Conservation (phyloP, 2,888 invertebrate genomes). For the Diachrysia chrysitis region DNA sequence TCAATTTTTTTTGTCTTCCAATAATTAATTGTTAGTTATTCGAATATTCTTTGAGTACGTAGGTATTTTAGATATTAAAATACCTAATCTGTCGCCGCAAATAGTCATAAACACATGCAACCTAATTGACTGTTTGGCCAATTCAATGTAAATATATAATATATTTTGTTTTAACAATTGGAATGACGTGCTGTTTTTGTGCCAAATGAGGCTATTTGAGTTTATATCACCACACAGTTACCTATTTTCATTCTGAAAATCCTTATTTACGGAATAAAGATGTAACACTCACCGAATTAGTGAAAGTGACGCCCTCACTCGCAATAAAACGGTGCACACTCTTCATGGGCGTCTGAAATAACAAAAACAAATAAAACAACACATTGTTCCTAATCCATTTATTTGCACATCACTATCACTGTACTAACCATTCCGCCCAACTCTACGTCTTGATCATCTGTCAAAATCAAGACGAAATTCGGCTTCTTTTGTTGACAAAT, state of each 20-base stretch:
- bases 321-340: constrained; percentile 90
- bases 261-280: background rate
- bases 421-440: constrained; percentile 93
- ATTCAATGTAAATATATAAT: too few relatives aligned
- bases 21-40: too few relatives aligned
- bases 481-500: constrained; percentile 78
- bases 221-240: too few relatives aligned
- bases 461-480: constrained; percentile 94
- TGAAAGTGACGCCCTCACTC: constrained; percentile 91
- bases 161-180: too few relatives aligned
- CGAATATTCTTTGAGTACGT: too few relatives aligned
- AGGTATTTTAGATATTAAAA: too few relatives aligned
- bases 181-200: too few relatives aligned
- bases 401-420: constrained; percentile 64
- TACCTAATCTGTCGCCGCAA: too few relatives aligned
- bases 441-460: constrained; percentile 96
- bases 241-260: background rate
- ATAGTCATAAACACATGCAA: too few relatives aligned
- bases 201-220: too few relatives aligned
- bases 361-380: constrained; percentile 67
- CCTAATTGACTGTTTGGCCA: too few relatives aligned
- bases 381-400: constrained; percentile 71
- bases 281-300: constrained; percentile 92
- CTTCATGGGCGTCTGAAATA: constrained; percentile 91
- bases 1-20: too few relatives aligned